A percentile compares a stretch with the other conserved stretches of the same genome.
phyloP scores from a whole-genome alignment of 2,888 invertebrate species.

The Limnephilus marmoratus region DNA sequence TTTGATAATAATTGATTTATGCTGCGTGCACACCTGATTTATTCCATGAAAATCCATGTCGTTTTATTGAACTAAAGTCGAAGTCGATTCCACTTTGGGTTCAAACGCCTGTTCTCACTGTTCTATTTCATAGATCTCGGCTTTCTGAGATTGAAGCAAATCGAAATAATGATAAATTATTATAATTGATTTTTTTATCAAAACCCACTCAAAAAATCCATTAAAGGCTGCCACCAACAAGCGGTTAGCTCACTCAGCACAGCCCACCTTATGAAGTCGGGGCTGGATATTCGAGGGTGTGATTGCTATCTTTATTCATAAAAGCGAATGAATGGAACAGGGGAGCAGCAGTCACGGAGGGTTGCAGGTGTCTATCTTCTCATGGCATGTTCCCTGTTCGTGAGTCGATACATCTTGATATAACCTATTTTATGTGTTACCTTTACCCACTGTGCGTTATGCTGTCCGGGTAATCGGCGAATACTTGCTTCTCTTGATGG shows the following conservation, averaged over 20 bases:
- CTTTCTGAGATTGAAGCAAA: not conserved
- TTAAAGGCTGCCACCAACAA: conserved; percentile 15
- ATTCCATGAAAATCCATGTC: too few species aligned
- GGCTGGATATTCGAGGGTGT: conserved; percentile 34
- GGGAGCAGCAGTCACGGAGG: conserved; percentile 60
- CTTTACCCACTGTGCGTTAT: conserved; percentile 28
- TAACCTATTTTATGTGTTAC: conserved; percentile 18
- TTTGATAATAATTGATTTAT: too few species aligned
- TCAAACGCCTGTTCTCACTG: too few species aligned
- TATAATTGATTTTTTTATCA: not conserved
- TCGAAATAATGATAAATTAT: not conserved
- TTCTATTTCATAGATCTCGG: too few species aligned
- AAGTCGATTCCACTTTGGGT: too few species aligned
- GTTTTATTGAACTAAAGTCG: too few species aligned
- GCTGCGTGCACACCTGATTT: too few species aligned
- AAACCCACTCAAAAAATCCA: not conserved
- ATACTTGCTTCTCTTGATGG: conserved; percentile 38
- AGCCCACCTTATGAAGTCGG: conserved; percentile 8
- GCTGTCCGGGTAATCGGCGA: conserved; percentile 50
- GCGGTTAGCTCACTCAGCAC: not conserved
- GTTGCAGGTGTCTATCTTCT: conserved; percentile 62
- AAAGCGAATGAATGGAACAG: conserved; percentile 59
- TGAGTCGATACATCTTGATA: conserved; percentile 44
- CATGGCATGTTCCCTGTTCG: conserved; percentile 50
- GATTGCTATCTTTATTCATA: conserved; percentile 66